Percentiles rank a stretch among this genome's conserved stretches.
phyloP scores from a whole-genome alignment of 2,113 vertebrate genomes.

The Grantiella picta region DNA sequence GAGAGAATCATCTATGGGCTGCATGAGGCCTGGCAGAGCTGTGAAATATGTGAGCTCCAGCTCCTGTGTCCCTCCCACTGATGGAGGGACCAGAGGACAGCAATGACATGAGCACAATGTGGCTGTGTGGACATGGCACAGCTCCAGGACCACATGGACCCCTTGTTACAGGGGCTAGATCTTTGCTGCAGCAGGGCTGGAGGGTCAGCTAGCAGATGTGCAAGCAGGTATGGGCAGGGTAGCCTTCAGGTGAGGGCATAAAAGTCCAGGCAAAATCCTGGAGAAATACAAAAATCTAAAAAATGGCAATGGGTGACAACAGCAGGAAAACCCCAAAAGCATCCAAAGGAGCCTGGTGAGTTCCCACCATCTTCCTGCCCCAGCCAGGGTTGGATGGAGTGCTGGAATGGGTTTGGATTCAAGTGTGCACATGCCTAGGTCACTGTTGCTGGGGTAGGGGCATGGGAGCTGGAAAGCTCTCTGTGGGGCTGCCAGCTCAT shows the following conservation, averaged over 20 bases:
- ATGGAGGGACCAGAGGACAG: not conserved
- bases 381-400: not conserved
- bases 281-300: not conserved
- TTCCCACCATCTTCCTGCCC: not conserved
- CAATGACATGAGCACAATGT: fast-evolving
- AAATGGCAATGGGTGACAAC: fast-evolving
- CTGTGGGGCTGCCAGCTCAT: not conserved
- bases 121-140: fast-evolving
- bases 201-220: not conserved
- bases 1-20: not conserved
- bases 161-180: not conserved
- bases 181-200: not conserved
- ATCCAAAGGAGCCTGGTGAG: not conserved
- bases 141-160: not conserved
- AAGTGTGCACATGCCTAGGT: fast-evolving
- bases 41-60: not conserved
- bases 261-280: not conserved
- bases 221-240: too few relatives aligned
- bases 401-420: not conserved
- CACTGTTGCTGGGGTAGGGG: fast-evolving
- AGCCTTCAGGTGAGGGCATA: not conserved
- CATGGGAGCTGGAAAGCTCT: not conserved
- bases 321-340: not conserved
- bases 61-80: fast-evolving
- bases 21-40: not conserved